A percentile compares a stretch with the other conserved stretches of the same genome.
These are phyloP conservation scores for Metalampra italica DNA, from an alignment of 2,888 invertebrate genomes.

Conservation along the genomic window DNA sequence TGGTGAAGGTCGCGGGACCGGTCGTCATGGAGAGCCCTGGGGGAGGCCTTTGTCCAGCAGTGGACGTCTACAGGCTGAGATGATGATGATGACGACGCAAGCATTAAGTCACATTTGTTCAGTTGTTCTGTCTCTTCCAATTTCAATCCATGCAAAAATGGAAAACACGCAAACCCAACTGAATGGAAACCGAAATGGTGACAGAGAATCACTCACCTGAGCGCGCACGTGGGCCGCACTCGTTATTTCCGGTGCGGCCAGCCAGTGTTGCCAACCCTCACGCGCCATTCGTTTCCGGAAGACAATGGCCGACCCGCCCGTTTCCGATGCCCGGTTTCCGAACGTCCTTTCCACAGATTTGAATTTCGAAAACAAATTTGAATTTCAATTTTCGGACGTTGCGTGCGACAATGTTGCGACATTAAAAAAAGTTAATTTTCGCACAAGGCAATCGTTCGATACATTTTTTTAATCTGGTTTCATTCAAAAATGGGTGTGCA, in stretches of 20 bases:
- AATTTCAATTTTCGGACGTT: constrained; percentile 15
- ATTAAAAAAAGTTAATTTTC: not conserved
- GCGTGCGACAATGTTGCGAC: not conserved
- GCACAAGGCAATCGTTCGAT: no score
- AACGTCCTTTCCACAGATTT: constrained; percentile 18
- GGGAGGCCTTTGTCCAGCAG: no score
- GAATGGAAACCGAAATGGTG: not conserved
- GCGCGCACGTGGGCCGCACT: constrained; percentile 45
- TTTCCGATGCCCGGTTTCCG: constrained; percentile 63
- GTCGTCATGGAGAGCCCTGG: no score
- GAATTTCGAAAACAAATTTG: constrained; percentile 30
- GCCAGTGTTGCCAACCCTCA: constrained; percentile 38
- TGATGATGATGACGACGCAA: no score
- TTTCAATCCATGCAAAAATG: no score
- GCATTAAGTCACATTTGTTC: no score
- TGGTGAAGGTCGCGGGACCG: no score
- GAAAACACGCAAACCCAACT: not conserved
- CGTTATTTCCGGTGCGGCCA: constrained; percentile 53
- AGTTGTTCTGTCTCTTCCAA: no score
- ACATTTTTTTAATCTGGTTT: no score
- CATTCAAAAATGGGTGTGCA: no score
- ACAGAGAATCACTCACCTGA: constrained; percentile 26
- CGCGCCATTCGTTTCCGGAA: constrained; percentile 67
- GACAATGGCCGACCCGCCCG: constrained; percentile 62
- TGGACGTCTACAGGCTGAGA: no score